Evolutionary conservation across 2,113 vertebrate genomes (phyloP), one percentile per base, ranked within the genome.

Genomic region (Hoplias malabaricus): DNA sequence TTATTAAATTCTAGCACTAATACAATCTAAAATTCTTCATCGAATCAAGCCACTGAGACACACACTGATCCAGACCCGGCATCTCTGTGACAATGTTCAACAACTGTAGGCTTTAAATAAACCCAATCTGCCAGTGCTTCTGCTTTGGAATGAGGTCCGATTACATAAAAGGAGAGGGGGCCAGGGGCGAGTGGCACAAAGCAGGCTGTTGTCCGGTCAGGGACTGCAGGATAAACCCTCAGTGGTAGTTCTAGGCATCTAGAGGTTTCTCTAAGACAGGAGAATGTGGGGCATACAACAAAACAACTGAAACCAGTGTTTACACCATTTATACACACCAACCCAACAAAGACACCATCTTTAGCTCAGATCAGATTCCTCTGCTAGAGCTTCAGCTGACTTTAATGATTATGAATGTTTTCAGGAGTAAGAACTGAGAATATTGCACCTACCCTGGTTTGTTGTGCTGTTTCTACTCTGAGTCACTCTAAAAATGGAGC

Each of bases 61-160:
- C n/a, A 27, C 72, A 36, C 65, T 61, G 65, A 21, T 65, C 67
- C 29, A 19, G 54, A 16, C 25, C 23, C 42, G 65, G 63, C 43
- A 11, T 43, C 12, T 54, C 57, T 46, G 53, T 34, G 56, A 65
- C 68, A 79, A 69, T 75, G 73, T 80, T 71, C 57, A 80, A 67
- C 82, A 81, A 83, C 78, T 75, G 83, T 46, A 73, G 80, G 43
- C 81, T 82, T 83, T 75, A 85, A 86, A 85, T 84, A 85, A 84
- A 80, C 75, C 53, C 42, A 62, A 69, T 57, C 63, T 33, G 57
- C 72, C 34, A 53, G 40, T 50, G 50, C 72, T 75, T 79, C 57
- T 75, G 71, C 72, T 73, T 57, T 80, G 79, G 74, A 77, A 82
- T 63, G 65, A 61, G 59, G 69, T 82, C 65, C 68, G 66, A 77